A percentile compares a stretch with the other conserved stretches of the same genome.
These are phyloP conservation scores for Schizotus pectinicornis DNA, from an alignment of 2,888 invertebrate species.

Conservation along the genomic window DNA sequence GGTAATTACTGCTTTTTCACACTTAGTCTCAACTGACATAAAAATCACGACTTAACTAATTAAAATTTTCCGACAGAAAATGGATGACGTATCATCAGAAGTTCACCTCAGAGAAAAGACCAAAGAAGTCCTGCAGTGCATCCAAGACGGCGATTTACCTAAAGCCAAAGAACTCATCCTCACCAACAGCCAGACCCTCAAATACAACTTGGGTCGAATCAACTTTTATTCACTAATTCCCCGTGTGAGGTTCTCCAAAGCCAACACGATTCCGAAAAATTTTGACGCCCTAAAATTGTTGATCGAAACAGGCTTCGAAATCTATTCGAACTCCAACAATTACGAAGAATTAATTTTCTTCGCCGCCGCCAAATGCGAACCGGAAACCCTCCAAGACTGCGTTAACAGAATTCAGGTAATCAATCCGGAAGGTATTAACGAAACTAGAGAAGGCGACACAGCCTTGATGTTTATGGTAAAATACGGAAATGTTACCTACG, in stretches of 20 bases:
- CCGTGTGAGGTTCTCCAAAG: slow-evolving; percentile 4
- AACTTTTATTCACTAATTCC: slow-evolving; percentile 13
- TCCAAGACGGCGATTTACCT: slow-evolving; percentile 6
- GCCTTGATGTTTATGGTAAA: slow-evolving; percentile 18
- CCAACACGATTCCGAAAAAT: slow-evolving; percentile 7
- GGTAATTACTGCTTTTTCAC: too few relatives aligned
- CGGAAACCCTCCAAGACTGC: slow-evolving; percentile 5
- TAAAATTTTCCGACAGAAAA: not conserved
- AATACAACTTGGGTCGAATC: slow-evolving; percentile 15
- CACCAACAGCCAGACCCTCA: slow-evolving; percentile 6
- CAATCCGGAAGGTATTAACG: slow-evolving; percentile 8
- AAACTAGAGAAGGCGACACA: slow-evolving; percentile 21
- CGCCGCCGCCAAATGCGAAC: slow-evolving; percentile 20
- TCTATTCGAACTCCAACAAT: slow-evolving; percentile 7
- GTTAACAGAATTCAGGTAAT: slow-evolving; percentile 4
- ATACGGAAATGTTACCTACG: slow-evolving; percentile 14
- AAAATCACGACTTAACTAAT: not conserved
- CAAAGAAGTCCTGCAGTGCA: slow-evolving; percentile 3
- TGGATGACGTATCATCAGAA: not conserved
- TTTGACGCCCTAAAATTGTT: slow-evolving; percentile 13
- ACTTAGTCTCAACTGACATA: not conserved
- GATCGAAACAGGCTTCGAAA: slow-evolving; percentile 16
- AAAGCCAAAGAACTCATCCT: slow-evolving; percentile 8
- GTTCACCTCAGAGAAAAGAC: slow-evolving; percentile 2
- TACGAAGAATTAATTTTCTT: slow-evolving; percentile 20